Base-by-base conservation (phyloP, 2,888 invertebrate genomes). In the Halictus ligatus region DNA sequence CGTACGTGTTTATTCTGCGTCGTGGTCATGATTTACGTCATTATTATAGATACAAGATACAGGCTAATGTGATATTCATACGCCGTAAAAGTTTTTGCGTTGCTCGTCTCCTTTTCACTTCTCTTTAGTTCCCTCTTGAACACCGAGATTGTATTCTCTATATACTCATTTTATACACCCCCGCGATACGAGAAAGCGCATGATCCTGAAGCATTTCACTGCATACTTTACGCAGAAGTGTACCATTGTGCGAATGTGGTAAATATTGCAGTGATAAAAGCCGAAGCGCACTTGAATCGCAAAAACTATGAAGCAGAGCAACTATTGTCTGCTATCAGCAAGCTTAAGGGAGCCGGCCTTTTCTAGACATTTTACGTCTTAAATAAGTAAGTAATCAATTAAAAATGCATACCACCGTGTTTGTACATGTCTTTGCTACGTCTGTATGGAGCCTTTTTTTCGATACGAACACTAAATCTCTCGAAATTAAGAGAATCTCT, bases 41-140 rank as follows among this genome's bases (percentile, higher is more conserved):
- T 88, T 90, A 81, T 87, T 88, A 90, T 81, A 84, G 85, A 84
- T 78, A 84, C 40, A 60, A 85, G 74, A 54, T 80, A 76, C 71
- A 81, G 75, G 72, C 88, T 87, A 89, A 91, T 90, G 89, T 86
- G 88, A 90, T 87, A 89, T 89, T 91, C 84, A 90, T 89, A 85
- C 80, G 81, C 54, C 64, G 75, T 89, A 83, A 84, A 86, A 83
- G 81, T 85, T 88, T 85, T 85, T 85, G 80, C 87, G 46, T 75
- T 40, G 67, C 50, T 60, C 35, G 25, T 25, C 60, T 48, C 74
- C 58, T 78, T 72, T 74, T 40, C 74, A 29, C 48, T 50, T 3
- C 54, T 77, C 58, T 73, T 40, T 67, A 25, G 43, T 40, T 18
- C 72, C 50, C 48, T 21, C 75, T 54, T 43, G 54, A 50, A 40